Conservation (phyloP, 2,888 invertebrate genomes). For the Drosophila imparisetae region DNA sequence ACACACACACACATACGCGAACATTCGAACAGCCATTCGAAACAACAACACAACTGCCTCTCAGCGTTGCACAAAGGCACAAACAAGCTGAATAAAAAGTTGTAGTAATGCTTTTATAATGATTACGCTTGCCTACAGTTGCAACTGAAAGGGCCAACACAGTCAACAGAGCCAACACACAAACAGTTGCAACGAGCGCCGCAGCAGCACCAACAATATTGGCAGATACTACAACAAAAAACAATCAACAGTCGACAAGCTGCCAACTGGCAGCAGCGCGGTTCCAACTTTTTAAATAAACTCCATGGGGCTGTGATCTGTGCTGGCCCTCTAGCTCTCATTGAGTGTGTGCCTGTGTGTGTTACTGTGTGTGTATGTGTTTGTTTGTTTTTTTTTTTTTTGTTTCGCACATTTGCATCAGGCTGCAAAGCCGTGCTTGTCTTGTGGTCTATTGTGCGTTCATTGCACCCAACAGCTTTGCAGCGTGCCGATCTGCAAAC, state of each 20-base stretch:
- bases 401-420: conserved; percentile 5
- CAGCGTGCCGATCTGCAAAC: conserved; percentile 32
- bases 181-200: conserved; percentile 3
- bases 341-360: background rate
- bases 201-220: conserved; percentile 28
- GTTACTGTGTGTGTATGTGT: conserved; percentile 7
- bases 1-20: background rate
- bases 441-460: conserved; percentile 70
- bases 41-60: conserved; percentile 6
- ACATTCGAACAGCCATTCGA: background rate
- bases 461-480: conserved; percentile 68
- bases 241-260: conserved; percentile 43
- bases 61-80: conserved; percentile 32
- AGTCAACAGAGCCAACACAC: background rate
- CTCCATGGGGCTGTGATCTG: conserved; percentile 57
- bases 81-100: conserved; percentile 65
- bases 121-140: conserved; percentile 53
- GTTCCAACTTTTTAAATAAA: conserved; percentile 75
- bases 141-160: conserved; percentile 11
- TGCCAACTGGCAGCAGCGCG: conserved; percentile 48
- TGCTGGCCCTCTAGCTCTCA: conserved; percentile 17
- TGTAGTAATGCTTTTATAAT: conserved; percentile 73
- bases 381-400: conserved; percentile 22
- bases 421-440: conserved; percentile 5
- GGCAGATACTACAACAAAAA: conserved; percentile 22